A percentile compares a stretch with the other conserved stretches of the same genome.
Conservation (phyloP, 2,888 invertebrate genomes). For the Cryptophagus acutangulus region DNA sequence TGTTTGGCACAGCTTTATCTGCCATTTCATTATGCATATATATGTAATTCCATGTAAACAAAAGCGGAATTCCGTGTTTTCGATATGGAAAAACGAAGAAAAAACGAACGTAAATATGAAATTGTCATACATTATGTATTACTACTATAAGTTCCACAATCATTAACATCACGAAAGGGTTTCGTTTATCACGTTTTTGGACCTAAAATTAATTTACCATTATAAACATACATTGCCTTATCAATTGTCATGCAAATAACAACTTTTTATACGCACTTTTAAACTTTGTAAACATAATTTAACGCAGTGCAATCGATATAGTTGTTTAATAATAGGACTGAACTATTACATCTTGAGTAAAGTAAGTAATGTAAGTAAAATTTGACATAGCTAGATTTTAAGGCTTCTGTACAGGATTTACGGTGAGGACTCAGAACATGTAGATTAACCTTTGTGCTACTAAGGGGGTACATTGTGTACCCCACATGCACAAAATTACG, state of each 20-base stretch:
- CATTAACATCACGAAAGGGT: constrained; percentile 22
- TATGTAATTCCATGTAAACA: constrained; percentile 32
- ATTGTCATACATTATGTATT: constrained; percentile 28
- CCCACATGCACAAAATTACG: no score
- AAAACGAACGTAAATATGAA: constrained; percentile 18
- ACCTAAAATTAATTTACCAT: constrained; percentile 31
- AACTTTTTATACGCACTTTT: no score
- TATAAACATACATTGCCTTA: constrained; percentile 32
- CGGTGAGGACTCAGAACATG: no score
- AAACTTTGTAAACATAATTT: no score
- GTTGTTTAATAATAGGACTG: no score
- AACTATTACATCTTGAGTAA: no score
- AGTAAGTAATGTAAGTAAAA: no score
- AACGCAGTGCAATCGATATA: no score
- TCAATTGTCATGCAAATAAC: constrained; percentile 34
- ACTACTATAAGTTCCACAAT: constrained; percentile 19
- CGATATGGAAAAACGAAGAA: constrained; percentile 19
- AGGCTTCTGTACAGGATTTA: no score
- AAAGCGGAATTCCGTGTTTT: constrained; percentile 31
- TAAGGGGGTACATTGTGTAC: no score
- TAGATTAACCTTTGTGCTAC: no score
- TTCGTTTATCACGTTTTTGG: constrained; percentile 27
- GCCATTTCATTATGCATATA: constrained; percentile 5
- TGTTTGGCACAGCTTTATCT: neutral
- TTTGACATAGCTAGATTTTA: no score